phyloP scores from a whole-genome alignment of 2,888 invertebrate species.

The Lumbricus terrestris region DNA sequence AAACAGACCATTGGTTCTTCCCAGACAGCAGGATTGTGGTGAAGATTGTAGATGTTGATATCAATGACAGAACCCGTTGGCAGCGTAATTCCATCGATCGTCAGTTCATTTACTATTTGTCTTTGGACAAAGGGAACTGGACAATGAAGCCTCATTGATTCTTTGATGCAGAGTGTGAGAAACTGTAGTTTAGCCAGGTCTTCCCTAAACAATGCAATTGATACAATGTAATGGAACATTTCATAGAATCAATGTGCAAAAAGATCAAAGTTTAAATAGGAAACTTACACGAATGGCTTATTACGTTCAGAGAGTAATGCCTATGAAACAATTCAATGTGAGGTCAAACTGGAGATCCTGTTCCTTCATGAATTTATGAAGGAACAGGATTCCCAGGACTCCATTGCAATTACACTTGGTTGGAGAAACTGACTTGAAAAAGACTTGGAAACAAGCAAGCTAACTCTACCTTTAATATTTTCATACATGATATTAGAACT shows the following conservation, averaged over 20 bases:
- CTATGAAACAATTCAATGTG: background rate
- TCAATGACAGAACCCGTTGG: constrained; percentile 43
- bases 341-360: too few relatives aligned
- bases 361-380: too few relatives aligned
- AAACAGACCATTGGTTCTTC: constrained; percentile 36
- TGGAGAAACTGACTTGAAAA: too few relatives aligned
- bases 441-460: too few relatives aligned
- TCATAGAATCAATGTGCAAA: background rate
- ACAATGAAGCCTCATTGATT: constrained; percentile 45
- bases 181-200: constrained; percentile 47
- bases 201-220: constrained; percentile 40
- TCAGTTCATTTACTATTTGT: constrained; percentile 42
- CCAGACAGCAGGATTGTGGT: constrained; percentile 49
- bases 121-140: constrained; percentile 49
- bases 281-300: background rate
- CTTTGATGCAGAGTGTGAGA: constrained; percentile 51
- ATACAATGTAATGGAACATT: background rate
- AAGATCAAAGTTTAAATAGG: background rate
- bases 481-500: too few relatives aligned
- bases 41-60: constrained; percentile 45
- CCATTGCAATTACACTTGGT: background rate
- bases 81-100: constrained; percentile 43
- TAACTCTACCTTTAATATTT: too few relatives aligned
- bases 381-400: background rate
- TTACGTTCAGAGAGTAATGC: background rate